Evolutionary conservation across 2,888 invertebrate species (phyloP).

Genomic region (Ferrisia virgata): DNA sequence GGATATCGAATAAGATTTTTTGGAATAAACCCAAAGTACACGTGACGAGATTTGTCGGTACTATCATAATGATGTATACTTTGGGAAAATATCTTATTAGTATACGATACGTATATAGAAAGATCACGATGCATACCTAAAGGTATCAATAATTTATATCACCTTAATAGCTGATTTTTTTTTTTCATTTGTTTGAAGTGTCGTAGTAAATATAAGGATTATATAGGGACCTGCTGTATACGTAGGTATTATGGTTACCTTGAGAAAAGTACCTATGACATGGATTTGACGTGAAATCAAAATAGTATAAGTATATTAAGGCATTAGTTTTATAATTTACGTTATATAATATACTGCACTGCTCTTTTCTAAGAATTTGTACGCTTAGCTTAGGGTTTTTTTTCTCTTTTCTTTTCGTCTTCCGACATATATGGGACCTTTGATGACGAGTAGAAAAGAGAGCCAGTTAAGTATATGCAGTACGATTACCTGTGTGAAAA

Average conservation of each 20-base stretch:
- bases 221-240: not conserved
- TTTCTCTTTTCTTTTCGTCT: not conserved
- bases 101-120: not conserved
- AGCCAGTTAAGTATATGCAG: no score
- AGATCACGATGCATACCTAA: not conserved
- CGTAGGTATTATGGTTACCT: not conserved
- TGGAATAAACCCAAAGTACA: not conserved
- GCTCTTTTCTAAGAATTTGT: not conserved
- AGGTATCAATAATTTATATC: not conserved
- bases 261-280: not conserved
- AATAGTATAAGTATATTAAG: not conserved
- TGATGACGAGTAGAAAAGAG: no score
- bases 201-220: not conserved
- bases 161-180: not conserved
- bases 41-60: not conserved
- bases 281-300: not conserved
- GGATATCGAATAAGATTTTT: not conserved
- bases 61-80: not conserved
- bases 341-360: not conserved
- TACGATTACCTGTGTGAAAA: no score
- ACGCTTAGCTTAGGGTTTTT: not conserved
- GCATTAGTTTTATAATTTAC: not conserved
- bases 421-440: no score
- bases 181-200: not conserved
- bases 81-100: not conserved